Evolutionary conservation across 2,113 vertebrate species (phyloP).

Genomic region (Hippocampus mohnikei): DNA sequence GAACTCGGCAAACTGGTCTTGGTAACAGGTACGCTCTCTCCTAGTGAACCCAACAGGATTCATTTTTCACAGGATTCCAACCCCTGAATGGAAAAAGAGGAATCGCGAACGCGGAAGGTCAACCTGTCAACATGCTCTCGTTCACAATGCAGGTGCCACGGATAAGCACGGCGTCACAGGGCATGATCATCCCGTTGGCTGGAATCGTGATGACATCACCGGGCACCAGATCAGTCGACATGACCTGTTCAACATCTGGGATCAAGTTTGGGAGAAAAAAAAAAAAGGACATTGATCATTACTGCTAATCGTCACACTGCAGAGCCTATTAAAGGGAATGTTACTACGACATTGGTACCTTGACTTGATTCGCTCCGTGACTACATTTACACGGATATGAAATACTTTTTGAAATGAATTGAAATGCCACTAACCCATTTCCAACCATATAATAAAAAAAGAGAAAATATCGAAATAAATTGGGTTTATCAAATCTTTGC

Average conservation of each 20-base stretch:
- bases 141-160: conserved; percentile 93
- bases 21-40: conserved; percentile 94
- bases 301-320: neutral
- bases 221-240: conserved; percentile 93
- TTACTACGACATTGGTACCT: neutral
- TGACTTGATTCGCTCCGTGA: neutral
- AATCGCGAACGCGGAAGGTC: neutral
- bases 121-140: conserved; percentile 97
- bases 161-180: conserved; percentile 88
- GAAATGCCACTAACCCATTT: neutral
- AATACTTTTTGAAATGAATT: neutral
- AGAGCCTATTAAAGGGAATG: neutral
- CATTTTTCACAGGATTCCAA: neutral
- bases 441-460: too few relatives aligned
- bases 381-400: neutral
- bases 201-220: conserved; percentile 90
- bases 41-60: conserved; percentile 52
- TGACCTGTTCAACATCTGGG: conserved; percentile 83
- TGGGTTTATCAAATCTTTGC: too few relatives aligned
- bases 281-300: neutral
- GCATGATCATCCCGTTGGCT: conserved; percentile 89
- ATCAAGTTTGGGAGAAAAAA: neutral
- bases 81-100: too few relatives aligned
- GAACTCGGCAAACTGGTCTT: conserved; percentile 90
- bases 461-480: too few relatives aligned